Percentiles rank a stretch among this genome's conserved stretches.
phyloP scores from a whole-genome alignment of 2,113 vertebrate species.

The human (Homo sapiens) region DNA sequence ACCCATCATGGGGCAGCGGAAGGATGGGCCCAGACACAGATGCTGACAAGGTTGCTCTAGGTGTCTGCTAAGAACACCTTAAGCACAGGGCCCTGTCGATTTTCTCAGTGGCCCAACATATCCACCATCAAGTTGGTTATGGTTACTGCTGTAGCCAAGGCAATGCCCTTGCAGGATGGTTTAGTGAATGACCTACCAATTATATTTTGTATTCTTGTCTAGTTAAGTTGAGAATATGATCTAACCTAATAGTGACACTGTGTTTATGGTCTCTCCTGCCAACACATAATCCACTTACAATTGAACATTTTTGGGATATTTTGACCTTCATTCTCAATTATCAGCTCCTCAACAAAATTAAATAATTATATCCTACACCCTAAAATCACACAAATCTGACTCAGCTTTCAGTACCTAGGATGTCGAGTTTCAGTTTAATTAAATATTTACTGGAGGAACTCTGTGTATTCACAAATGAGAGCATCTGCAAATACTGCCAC shows the following conservation, averaged over 20 bases:
- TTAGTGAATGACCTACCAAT: background rate
- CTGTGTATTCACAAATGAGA: background rate
- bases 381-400: background rate
- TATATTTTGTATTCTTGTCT: slow-evolving; percentile 1
- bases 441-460: background rate
- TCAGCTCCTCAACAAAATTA: background rate
- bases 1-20: background rate
- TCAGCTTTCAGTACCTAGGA: background rate
- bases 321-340: slow-evolving; percentile 41
- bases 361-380: background rate
- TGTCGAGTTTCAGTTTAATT: background rate
- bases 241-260: background rate
- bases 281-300: slow-evolving; percentile 40
- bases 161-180: background rate
- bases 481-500: background rate
- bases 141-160: background rate
- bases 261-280: background rate
- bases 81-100: too few species aligned
- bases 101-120: background rate
- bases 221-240: slow-evolving; percentile 21
- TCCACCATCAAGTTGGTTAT: background rate
- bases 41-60: background rate
- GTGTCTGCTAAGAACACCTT: background rate
- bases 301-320: background rate
- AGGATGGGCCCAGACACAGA: background rate